phyloP scores from a whole-genome alignment of 2,888 invertebrate genomes.

The Craniophora ligustri region DNA sequence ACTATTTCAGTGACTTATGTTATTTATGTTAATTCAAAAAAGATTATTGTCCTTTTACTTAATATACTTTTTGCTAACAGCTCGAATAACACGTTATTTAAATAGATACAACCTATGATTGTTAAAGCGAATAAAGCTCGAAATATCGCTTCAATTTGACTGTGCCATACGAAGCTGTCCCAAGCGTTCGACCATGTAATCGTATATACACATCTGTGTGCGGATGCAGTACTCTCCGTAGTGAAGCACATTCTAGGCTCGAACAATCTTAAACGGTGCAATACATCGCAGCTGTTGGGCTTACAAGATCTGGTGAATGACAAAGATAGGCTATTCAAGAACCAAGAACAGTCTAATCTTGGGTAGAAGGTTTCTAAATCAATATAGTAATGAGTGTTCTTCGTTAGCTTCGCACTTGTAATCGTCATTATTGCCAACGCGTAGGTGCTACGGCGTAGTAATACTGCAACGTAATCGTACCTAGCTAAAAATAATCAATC shows the following conservation, averaged over 20 bases:
- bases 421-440: no score
- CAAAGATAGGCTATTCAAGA: neutral
- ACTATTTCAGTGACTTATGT: no score
- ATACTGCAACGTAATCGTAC: slow-evolving; percentile 1
- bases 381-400: no score
- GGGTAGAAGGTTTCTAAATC: neutral
- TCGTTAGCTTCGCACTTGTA: no score
- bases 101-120: neutral
- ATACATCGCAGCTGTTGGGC: neutral
- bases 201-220: neutral
- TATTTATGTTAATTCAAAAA: no score
- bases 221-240: neutral
- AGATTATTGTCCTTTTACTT: neutral
- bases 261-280: slow-evolving; percentile 11
- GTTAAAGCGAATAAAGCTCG: neutral
- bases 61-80: no score
- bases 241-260: slow-evolving; percentile 3
- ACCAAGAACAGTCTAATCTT: neutral
- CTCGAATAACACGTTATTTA: neutral
- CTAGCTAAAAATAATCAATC: neutral
- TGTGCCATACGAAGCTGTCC: neutral
- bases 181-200: slow-evolving; percentile 8
- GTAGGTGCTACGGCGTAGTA: neutral
- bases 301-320: neutral
- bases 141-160: neutral